A percentile compares a stretch with the other conserved stretches of the same genome.
phyloP scores from a whole-genome alignment of 2,888 invertebrate species.

The Eilema caniola region DNA sequence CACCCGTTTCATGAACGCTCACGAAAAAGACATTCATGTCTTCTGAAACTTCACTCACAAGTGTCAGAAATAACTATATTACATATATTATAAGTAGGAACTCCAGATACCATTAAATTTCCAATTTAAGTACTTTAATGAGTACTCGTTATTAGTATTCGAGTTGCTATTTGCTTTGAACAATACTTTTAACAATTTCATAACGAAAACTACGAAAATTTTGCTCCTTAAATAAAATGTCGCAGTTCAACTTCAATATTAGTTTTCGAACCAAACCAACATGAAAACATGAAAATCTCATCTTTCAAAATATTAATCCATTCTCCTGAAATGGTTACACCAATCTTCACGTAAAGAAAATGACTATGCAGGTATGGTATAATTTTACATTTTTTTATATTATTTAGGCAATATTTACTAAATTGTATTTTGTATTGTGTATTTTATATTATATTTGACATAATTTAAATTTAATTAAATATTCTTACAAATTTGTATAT shows the following conservation, averaged over 20 bases:
- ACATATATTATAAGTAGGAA: conserved; percentile 79
- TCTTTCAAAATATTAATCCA: background rate
- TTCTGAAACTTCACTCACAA: conserved; percentile 36
- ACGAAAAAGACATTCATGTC: conserved; percentile 22
- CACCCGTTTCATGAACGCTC: conserved; percentile 44
- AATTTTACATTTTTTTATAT: background rate
- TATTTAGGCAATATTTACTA: too few relatives aligned
- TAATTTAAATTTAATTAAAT: too few relatives aligned
- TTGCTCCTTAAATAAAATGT: conserved; percentile 38
- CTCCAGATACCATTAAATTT: conserved; percentile 74
- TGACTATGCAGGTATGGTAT: background rate
- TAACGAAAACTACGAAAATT: conserved; percentile 50
- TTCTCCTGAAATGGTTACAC: too few relatives aligned
- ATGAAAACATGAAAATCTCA: too few relatives aligned
- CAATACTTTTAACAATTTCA: conserved; percentile 53
- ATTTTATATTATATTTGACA: too few relatives aligned
- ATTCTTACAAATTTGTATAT: too few relatives aligned
- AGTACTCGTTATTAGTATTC: conserved; percentile 68
- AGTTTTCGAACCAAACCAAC: too few relatives aligned
- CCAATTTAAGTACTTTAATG: conserved; percentile 52
- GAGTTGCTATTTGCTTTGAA: conserved; percentile 66
- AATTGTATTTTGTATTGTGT: too few relatives aligned
- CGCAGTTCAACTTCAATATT: conserved; percentile 23
- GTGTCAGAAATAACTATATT: conserved; percentile 58
- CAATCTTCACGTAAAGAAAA: too few relatives aligned